phyloP scores from a whole-genome alignment of 2,797 vertebrate genomes.

The Phyllotis vaccarum region DNA sequence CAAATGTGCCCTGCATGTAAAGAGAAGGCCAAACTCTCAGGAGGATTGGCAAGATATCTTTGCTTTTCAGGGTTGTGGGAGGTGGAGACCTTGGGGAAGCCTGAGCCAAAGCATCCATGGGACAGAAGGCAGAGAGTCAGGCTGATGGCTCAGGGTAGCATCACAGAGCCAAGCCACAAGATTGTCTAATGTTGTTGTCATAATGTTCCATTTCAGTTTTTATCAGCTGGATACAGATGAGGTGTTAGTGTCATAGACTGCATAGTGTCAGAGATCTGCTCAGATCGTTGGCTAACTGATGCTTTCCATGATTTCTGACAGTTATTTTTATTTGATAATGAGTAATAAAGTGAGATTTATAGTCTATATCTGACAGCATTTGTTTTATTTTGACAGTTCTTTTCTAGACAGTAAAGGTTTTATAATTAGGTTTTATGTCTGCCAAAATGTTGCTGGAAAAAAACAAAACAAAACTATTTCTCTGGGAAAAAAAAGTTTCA shows the following conservation, averaged over 20 bases:
- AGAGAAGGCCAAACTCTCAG: neutral
- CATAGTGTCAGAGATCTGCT: conserved; percentile 56
- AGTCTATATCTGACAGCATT: conserved; percentile 67
- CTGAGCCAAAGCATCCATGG: rapidly evolving
- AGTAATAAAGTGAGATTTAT: conserved; percentile 78
- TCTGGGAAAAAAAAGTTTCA: conserved; percentile 33
- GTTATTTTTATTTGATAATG: conserved; percentile 75
- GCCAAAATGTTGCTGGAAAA: conserved; percentile 66
- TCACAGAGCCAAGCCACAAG: neutral
- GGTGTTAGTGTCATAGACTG: neutral
- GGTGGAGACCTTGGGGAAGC: neutral
- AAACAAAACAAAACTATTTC: conserved; percentile 13
- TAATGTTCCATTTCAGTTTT: conserved; percentile 56
- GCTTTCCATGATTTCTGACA: conserved; percentile 74
- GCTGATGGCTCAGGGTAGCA: neutral
- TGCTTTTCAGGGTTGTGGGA: neutral
- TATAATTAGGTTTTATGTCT: conserved; percentile 74
- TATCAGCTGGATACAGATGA: conserved; percentile 61
- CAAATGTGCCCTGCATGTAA: neutral
- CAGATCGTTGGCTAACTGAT: conserved; percentile 47
- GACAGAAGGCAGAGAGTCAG: neutral
- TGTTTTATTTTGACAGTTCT: conserved; percentile 80
- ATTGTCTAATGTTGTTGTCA: neutral
- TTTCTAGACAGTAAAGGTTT: conserved; percentile 72
- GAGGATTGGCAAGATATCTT: neutral